Evolutionary conservation across 2,113 vertebrate species (phyloP).

Genomic region (Anhinga anhinga): DNA sequence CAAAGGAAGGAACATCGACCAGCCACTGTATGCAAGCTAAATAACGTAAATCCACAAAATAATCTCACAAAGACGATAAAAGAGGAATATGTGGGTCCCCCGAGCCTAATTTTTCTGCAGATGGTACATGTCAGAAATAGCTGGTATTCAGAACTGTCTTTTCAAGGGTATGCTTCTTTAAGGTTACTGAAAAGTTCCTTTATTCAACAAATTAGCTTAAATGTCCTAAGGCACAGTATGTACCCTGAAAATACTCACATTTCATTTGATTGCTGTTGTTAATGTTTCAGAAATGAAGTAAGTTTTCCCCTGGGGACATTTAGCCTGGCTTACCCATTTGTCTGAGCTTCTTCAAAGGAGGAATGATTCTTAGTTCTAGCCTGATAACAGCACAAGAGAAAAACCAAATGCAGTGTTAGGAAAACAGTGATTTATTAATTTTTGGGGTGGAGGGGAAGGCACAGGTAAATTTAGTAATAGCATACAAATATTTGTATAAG

Average conservation of each 20-base stretch:
- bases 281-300: slow-evolving; percentile 75
- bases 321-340: slow-evolving; percentile 60
- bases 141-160: slow-evolving; percentile 61
- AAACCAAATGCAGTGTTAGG: slow-evolving; percentile 10
- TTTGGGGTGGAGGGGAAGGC: not conserved
- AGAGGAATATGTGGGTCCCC: not conserved
- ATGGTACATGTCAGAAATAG: slow-evolving; percentile 51
- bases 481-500: not conserved
- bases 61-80: not conserved
- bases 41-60: not conserved
- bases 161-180: slow-evolving; percentile 62
- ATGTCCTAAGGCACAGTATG: slow-evolving; percentile 72
- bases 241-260: slow-evolving; percentile 73
- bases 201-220: slow-evolving; percentile 70
- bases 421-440: slow-evolving; percentile 13
- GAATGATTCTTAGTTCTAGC: slow-evolving; percentile 25
- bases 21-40: not conserved
- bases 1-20: not conserved
- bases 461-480: slow-evolving; percentile 41
- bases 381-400: slow-evolving; percentile 48
- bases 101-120: slow-evolving; percentile 40
- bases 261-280: slow-evolving; percentile 75
- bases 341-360: slow-evolving; percentile 65
- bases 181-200: slow-evolving; percentile 71
- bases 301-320: slow-evolving; percentile 53